Evolutionary conservation across 2,797 vertebrate species (phyloP).

Genomic region (Syndactyla subalaris): DNA sequence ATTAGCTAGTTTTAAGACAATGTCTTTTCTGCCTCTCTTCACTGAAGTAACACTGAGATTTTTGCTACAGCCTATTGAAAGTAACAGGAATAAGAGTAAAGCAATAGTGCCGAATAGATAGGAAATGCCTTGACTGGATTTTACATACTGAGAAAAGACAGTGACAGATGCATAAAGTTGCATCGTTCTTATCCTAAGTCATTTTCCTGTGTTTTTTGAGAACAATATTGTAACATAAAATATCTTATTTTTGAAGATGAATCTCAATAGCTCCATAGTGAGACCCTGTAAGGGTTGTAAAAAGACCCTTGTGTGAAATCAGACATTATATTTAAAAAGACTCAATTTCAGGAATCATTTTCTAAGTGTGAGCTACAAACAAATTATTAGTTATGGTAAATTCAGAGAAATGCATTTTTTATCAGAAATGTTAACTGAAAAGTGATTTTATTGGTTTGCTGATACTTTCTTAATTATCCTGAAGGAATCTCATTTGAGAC

Average conservation of each 20-base stretch:
- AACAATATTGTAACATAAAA: neutral
- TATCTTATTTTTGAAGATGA: neutral
- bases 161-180: neutral
- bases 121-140: neutral
- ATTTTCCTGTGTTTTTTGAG: neutral
- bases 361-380: neutral
- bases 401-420: conserved; percentile 32
- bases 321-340: neutral
- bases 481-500: conserved; percentile 2
- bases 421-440: conserved; percentile 35
- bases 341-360: neutral
- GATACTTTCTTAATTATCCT: conserved; percentile 20
- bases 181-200: neutral
- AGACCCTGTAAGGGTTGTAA: neutral
- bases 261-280: neutral
- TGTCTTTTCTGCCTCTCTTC: neutral
- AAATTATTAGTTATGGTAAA: neutral
- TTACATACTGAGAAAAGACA: neutral
- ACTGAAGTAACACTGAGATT: neutral
- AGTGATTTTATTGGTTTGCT: neutral
- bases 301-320: neutral
- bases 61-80: neutral
- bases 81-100: neutral
- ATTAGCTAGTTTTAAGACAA: neutral
- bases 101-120: neutral